Evolutionary conservation across 35 echinoderm and acorn worm genomes (phyloP).

Genomic region (Ophiothrix spiculata): DNA sequence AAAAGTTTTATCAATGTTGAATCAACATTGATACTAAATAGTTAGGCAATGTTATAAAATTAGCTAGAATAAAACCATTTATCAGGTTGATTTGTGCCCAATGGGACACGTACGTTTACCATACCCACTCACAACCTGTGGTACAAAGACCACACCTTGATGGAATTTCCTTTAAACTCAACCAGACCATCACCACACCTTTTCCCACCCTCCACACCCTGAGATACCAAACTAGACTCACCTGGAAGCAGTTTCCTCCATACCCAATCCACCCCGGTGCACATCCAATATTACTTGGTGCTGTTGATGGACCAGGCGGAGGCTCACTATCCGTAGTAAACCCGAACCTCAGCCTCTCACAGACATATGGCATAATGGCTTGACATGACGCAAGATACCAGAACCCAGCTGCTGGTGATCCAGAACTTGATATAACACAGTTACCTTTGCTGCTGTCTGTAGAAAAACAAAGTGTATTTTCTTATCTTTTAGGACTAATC

Average conservation of each 20-base stretch:
- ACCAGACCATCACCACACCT: no score
- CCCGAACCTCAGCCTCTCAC: constrained; percentile 26
- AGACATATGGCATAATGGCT: background rate
- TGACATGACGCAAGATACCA: constrained; percentile 20
- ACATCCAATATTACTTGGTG: constrained; percentile 10
- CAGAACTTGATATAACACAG: constrained; percentile 23
- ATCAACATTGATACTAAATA: no score
- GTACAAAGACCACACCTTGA: no score
- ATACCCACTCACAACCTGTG: no score
- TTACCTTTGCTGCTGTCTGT: constrained; percentile 26
- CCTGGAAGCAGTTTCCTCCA: constrained; percentile 36
- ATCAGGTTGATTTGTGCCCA: no score
- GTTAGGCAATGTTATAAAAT: no score
- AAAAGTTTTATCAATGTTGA: no score
- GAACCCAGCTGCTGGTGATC: constrained; percentile 7
- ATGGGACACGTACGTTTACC: no score
- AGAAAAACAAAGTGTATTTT: background rate
- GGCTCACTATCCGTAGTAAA: background rate
- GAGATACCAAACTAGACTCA: background rate
- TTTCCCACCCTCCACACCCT: no score
- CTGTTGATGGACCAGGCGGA: constrained; percentile 2
- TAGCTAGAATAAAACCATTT: no score
- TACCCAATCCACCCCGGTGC: constrained; percentile 37
- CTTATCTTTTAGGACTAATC: no score
- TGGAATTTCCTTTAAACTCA: no score